Conservation (phyloP, 2,888 invertebrate species). For the Calameuta pallipes region DNA sequence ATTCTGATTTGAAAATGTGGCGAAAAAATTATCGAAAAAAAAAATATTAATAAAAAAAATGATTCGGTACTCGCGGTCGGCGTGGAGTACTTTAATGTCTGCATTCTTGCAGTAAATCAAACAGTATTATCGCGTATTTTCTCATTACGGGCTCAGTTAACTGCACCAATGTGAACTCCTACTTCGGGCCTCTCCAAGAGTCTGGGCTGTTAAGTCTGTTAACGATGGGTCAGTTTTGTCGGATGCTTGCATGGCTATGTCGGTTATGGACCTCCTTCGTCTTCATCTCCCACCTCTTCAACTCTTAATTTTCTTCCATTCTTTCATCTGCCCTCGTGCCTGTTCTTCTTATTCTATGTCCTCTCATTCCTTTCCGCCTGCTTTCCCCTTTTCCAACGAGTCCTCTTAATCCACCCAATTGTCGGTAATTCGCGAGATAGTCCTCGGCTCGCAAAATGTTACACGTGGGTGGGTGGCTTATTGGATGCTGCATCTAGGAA, state of each 20-base stretch:
- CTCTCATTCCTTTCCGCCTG: constrained; percentile 12
- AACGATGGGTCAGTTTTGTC: constrained; percentile 22
- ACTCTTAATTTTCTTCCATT: constrained; percentile 6
- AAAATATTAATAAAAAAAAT: neutral
- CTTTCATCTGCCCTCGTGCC: neutral
- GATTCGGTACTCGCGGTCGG: constrained; percentile 20
- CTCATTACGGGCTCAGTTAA: constrained; percentile 38
- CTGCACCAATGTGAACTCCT: constrained; percentile 8
- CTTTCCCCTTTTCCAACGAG: constrained; percentile 1
- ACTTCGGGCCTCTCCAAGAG: neutral
- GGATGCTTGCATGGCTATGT: constrained; percentile 14
- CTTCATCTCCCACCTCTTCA: neutral
- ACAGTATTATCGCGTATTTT: constrained; percentile 37
- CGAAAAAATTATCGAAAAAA: neutral
- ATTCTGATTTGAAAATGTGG: neutral
- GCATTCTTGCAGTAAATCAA: constrained; percentile 40
- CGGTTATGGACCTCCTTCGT: constrained; percentile 21
- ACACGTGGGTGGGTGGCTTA: neutral
- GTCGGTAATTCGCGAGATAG: neutral
- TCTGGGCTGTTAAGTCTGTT: constrained; percentile 18
- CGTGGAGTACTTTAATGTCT: constrained; percentile 33
- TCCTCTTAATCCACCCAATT: neutral
- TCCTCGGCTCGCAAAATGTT: neutral
- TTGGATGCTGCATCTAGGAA: neutral
- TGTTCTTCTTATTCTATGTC: constrained; percentile 1